phyloP scores from a whole-genome alignment of 2,888 invertebrate genomes.

The Drosophila paucipuncta region DNA sequence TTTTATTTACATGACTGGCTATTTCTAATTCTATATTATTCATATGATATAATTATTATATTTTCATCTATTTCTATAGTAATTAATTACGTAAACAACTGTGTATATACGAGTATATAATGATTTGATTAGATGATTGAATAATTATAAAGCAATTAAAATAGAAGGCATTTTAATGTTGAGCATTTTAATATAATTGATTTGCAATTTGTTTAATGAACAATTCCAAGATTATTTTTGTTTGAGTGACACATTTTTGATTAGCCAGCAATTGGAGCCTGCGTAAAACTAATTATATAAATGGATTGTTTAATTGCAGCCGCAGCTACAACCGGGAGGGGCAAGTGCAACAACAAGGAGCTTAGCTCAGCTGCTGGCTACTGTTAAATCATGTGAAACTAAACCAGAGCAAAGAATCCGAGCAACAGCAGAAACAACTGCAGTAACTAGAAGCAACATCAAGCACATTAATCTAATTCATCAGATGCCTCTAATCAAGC shows the following conservation, averaged over 20 bases:
- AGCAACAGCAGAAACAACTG: slow-evolving; percentile 11
- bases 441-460: slow-evolving; percentile 2
- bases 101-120: too few species aligned
- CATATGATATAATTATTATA: not conserved
- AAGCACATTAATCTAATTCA: slow-evolving; percentile 53
- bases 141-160: not conserved
- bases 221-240: not conserved
- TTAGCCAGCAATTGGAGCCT: slow-evolving; percentile 1
- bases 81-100: too few species aligned
- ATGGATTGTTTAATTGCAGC: slow-evolving; percentile 50
- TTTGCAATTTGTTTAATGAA: not conserved
- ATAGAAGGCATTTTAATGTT: not conserved
- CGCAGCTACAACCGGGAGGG: slow-evolving; percentile 2
- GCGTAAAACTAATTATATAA: slow-evolving; percentile 48
- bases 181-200: not conserved
- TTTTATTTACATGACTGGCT: not conserved
- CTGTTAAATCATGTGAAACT: slow-evolving; percentile 48
- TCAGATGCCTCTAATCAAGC: slow-evolving; percentile 69
- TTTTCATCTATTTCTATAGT: not conserved
- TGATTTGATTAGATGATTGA: not conserved
- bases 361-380: slow-evolving; percentile 4
- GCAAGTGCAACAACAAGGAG: not conserved
- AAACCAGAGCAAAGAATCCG: slow-evolving; percentile 2
- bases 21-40: too few species aligned
- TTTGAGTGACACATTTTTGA: slow-evolving; percentile 17